Evolutionary conservation across 2,797 vertebrate genomes (phyloP), one percentile per base, ranked within the genome.

Genomic region (Malacoctenus gilli): DNA sequence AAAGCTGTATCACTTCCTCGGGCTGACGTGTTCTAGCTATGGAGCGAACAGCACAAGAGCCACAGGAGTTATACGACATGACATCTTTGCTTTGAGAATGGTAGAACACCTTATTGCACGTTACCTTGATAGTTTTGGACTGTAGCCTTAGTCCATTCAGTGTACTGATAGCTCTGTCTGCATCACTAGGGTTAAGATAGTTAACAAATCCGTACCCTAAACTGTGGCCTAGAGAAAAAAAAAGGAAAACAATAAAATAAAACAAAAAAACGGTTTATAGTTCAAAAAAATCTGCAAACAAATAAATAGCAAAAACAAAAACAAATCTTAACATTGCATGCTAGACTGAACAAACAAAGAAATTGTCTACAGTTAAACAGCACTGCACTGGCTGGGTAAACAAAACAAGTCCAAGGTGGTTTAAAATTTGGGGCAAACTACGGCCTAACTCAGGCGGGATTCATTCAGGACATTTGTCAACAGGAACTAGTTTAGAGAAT

Each of bases 51-150:
- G 73, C 84, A 84, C 66, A 84, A 76, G 82, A 84, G 84, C 84
- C 89, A 89, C 77, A 82, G 79, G 72, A 83, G 83, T 85, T 80
- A 82, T 60, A 88, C 80, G 84, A 91, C 87, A 91, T 84, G 79
- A 90, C 84, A 91, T 88, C 85, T 83, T 89, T 89, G 82, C 82
- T 89, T 90, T 88, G 88, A 91, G 83, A 92, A 89, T 90, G 88
- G 87, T 91, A 92, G 89, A 92, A 91, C 90, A 93, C 92, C 92
- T 92, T 87, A 79, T 87, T 80, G 88, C 91, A 92, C 83, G 89
- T 93, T 96, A 99, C 97, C 97, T 99, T 99, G 91, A 99, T 99
- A 83, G 97, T 99, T 94, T 99, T 99, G 87, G 97, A 99, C 90
- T 99, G 97, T 85, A 99, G 96, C 87, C 97, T 95, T 93, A 99